phyloP scores from a whole-genome alignment of 2,888 invertebrate genomes.

The Agrochola macilenta region DNA sequence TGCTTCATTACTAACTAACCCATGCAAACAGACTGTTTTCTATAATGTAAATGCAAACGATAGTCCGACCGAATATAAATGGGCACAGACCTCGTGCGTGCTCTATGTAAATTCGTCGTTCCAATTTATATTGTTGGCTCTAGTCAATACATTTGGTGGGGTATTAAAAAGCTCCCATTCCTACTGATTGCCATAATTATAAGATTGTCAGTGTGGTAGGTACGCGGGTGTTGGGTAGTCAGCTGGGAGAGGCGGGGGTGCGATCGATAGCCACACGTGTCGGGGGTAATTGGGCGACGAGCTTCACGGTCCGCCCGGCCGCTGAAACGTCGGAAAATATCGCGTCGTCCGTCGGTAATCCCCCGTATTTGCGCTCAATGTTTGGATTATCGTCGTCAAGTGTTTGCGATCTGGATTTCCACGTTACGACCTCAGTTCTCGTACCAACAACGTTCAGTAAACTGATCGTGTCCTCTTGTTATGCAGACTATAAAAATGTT shows the following conservation, averaged over 20 bases:
- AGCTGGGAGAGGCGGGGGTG: constrained; percentile 54
- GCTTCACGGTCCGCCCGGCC: constrained; percentile 51
- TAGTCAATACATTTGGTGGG: constrained; percentile 47
- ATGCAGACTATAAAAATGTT: constrained; percentile 62
- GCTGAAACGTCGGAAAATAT: constrained; percentile 60
- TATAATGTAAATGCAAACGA: constrained; percentile 18
- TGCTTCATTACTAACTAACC: not conserved
- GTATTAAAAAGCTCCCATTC: constrained; percentile 33
- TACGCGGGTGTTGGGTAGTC: constrained; percentile 33
- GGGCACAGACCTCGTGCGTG: constrained; percentile 8
- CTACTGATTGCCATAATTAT: constrained; percentile 10
- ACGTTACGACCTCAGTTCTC: constrained; percentile 33
- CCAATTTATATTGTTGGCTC: constrained; percentile 4
- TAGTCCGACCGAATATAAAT: constrained; percentile 22
- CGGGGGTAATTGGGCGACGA: constrained; percentile 71
- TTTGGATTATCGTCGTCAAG: constrained; percentile 66
- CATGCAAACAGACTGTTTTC: not conserved
- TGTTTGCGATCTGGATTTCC: constrained; percentile 66
- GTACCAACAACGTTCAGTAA: constrained; percentile 21
- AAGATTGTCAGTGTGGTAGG: constrained; percentile 7
- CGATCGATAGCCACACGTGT: constrained; percentile 78
- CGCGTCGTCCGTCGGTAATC: constrained; percentile 55
- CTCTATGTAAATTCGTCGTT: constrained; percentile 26
- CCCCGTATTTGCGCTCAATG: constrained; percentile 60
- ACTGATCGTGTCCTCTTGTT: constrained; percentile 25